Evolutionary conservation across 2,797 vertebrate genomes (phyloP).

Genomic region (Helarctos malayanus): DNA sequence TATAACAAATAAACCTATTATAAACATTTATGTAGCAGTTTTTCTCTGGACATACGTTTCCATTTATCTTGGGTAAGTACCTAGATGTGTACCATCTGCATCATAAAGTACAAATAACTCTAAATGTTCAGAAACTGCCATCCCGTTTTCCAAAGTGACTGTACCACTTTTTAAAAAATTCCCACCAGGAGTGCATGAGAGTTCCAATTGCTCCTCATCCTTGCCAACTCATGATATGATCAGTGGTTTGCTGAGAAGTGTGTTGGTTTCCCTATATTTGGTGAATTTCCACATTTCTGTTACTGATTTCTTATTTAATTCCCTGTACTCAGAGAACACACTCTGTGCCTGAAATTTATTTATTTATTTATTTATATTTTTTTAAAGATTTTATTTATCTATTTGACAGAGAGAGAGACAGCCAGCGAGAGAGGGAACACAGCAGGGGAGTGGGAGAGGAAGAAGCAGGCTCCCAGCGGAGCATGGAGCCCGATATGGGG

Average conservation of each 20-base stretch:
- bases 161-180: background rate
- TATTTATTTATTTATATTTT: background rate
- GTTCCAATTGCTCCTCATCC: too few relatives aligned
- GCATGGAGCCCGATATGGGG: too few relatives aligned
- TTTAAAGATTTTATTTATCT: too few relatives aligned
- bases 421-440: too few relatives aligned
- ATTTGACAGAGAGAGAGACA: too few relatives aligned
- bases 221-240: background rate
- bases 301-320: background rate
- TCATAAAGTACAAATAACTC: background rate
- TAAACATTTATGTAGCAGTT: background rate
- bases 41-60: background rate
- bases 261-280: background rate
- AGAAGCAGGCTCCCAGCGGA: too few relatives aligned
- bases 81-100: background rate
- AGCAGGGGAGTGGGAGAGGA: too few relatives aligned
- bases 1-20: background rate
- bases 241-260: background rate
- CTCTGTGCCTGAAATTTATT: background rate
- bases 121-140: background rate
- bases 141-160: background rate
- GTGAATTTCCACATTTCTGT: background rate
- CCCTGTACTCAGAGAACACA: background rate
- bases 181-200: background rate
- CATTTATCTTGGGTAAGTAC: background rate